Percentiles rank a stretch among this genome's conserved stretches.
Evolutionary conservation across 1,140 invertebrate species (phyloP).

Genomic region (Arctopsyche grandis): DNA sequence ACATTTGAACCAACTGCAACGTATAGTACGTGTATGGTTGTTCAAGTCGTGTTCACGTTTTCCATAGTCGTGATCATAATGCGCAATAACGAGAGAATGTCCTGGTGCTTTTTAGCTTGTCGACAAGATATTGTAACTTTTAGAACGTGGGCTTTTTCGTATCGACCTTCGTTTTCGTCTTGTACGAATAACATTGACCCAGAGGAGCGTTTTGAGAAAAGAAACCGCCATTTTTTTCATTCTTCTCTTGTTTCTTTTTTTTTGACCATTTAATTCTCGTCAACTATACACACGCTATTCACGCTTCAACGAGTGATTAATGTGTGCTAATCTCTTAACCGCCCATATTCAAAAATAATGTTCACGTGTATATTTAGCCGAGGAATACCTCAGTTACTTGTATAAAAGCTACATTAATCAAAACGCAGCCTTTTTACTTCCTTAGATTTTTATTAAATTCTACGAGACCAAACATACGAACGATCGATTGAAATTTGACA

Average conservation of each 20-base stretch:
- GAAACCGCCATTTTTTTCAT: background rate
- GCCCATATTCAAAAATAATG: background rate
- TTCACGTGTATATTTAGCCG: too few relatives aligned
- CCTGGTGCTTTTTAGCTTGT: background rate
- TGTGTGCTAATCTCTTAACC: background rate
- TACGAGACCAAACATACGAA: too few relatives aligned
- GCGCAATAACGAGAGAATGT: conserved; percentile 21
- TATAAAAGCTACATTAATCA: too few relatives aligned
- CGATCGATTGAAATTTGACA: too few relatives aligned
- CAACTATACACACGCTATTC: background rate
- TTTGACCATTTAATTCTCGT: background rate
- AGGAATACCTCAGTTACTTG: too few relatives aligned
- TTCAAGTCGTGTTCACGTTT: conserved; percentile 16
- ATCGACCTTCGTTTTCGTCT: conserved; percentile 9
- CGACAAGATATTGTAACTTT: background rate
- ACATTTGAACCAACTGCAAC: too few relatives aligned
- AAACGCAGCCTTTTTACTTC: too few relatives aligned
- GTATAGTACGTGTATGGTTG: background rate
- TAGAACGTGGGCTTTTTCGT: background rate
- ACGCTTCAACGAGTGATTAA: conserved; percentile 4
- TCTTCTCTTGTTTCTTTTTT: background rate
- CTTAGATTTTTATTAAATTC: too few relatives aligned
- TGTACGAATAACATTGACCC: conserved; percentile 12
- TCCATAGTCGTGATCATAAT: conserved; percentile 7
- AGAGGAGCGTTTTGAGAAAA: background rate